Conservation (phyloP, 2,797 vertebrate genomes). For the Hephaestus fuliginosus region DNA sequence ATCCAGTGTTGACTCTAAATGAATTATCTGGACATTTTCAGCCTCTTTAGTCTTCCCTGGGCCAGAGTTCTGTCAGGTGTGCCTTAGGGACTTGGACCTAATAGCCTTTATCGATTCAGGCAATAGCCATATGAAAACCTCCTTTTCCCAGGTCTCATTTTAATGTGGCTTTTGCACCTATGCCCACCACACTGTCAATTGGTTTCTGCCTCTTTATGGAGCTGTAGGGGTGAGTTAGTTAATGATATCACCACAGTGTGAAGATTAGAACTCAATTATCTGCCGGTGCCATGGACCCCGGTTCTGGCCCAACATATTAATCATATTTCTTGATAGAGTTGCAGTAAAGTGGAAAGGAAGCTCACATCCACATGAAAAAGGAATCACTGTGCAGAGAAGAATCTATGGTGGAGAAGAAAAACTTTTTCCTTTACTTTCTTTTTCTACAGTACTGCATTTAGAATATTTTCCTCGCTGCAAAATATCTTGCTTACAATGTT, state of each 20-base stretch:
- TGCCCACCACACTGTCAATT: constrained; percentile 71
- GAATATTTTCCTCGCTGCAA: constrained; percentile 29
- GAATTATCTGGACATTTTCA: constrained; percentile 41
- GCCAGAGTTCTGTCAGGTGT: constrained; percentile 56
- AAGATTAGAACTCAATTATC: constrained; percentile 81
- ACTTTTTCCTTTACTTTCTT: constrained; percentile 23
- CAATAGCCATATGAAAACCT: constrained; percentile 69
- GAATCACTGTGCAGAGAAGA: constrained; percentile 27
- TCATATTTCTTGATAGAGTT: constrained; percentile 74
- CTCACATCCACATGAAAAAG: constrained; percentile 48
- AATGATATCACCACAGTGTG: constrained; percentile 75
- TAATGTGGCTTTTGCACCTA: constrained; percentile 74
- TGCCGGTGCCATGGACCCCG: constrained; percentile 65
- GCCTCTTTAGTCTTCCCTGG: constrained; percentile 57
- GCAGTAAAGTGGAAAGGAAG: constrained; percentile 47
- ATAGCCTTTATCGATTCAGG: constrained; percentile 76
- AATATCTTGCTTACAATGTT: constrained; percentile 37
- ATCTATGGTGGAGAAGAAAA: constrained; percentile 11
- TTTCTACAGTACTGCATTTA: constrained; percentile 25
- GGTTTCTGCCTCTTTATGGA: constrained; percentile 71
- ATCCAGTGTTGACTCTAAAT: constrained; percentile 38
- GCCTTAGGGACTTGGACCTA: constrained; percentile 67
- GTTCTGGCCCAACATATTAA: constrained; percentile 72
- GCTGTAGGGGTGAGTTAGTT: constrained; percentile 69
- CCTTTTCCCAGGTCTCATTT: constrained; percentile 73